These are phyloP conservation scores for Ranitomeya imitator DNA, from an alignment of 2,113 vertebrate genomes.

Conservation along the genomic window DNA sequence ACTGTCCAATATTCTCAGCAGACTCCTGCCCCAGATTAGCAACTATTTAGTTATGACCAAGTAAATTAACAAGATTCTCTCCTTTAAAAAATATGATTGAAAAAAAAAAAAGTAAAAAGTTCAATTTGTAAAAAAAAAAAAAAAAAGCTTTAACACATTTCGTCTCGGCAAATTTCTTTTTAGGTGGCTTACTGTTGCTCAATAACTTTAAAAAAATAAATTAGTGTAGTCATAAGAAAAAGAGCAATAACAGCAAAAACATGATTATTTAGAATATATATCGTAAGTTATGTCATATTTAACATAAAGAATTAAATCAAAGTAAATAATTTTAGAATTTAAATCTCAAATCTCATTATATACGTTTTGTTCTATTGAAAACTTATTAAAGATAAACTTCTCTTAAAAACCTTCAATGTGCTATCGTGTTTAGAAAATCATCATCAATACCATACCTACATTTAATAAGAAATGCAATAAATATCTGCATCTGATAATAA, in stretches of 20 bases:
- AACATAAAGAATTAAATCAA: no score
- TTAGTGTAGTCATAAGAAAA: neutral
- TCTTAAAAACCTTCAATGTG: no score
- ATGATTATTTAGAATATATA: neutral
- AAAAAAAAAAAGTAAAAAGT: conserved; percentile 70
- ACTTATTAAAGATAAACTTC: no score
- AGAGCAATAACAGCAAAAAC: neutral
- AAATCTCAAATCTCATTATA: no score
- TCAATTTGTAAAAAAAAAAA: conserved; percentile 77
- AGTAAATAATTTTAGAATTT: no score
- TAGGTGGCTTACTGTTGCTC: no score
- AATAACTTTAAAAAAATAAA: neutral
- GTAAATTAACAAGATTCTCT: conserved; percentile 97
- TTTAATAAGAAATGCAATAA: no score
- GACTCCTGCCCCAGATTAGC: conserved; percentile 99
- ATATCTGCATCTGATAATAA: no score
- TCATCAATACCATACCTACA: no score
- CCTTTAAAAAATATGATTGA: conserved; percentile 74
- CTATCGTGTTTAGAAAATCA: no score
- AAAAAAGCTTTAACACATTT: conserved; percentile 51
- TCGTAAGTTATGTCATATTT: no score
- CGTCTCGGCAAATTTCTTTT: neutral
- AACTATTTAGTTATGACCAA: conserved; percentile 99
- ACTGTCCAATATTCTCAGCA: conserved; percentile 99
- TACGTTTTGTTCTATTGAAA: no score